phyloP scores from a whole-genome alignment of 2,113 vertebrate genomes.

The Phoenicopterus ruber region DNA sequence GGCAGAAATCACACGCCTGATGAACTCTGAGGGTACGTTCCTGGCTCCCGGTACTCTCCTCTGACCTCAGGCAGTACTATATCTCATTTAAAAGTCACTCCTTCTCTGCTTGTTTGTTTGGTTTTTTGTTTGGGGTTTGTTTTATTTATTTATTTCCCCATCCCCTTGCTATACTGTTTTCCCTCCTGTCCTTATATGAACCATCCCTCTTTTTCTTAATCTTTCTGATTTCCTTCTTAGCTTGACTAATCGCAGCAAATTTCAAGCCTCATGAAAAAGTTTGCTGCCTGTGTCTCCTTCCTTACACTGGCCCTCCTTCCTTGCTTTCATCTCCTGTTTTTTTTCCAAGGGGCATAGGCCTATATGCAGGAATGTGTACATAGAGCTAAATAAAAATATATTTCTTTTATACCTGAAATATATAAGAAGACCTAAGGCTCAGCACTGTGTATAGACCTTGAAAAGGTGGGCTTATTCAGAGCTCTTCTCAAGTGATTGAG shows the following conservation, averaged over 20 bases:
- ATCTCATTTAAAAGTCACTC: not conserved
- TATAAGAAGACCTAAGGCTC: not conserved
- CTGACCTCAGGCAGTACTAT: not conserved
- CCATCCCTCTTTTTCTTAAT: not conserved
- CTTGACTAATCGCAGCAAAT: not conserved
- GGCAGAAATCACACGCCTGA: not conserved
- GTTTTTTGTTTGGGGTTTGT: accelerated
- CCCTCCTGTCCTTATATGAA: not conserved
- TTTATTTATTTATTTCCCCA: not conserved
- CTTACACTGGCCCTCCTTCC: not conserved
- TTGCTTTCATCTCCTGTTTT: not conserved
- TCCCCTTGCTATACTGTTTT: not conserved
- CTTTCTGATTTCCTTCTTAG: not conserved
- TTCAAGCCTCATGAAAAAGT: not conserved
- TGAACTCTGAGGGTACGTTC: not conserved
- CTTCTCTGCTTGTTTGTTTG: not conserved
- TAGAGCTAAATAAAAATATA: not conserved
- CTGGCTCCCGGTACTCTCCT: not conserved
- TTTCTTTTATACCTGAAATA: not conserved
- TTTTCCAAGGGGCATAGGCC: not conserved
- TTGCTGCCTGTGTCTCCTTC: not conserved
- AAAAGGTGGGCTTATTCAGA: not conserved
- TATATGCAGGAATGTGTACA: not conserved
- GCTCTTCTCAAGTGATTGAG: not conserved
- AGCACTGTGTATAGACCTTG: not conserved